A percentile compares a stretch with the other conserved stretches of the same genome.
These are phyloP conservation scores for Porites lutea DNA, from an alignment of 64 coral and sea anemone genomes.

Conservation along the genomic window DNA sequence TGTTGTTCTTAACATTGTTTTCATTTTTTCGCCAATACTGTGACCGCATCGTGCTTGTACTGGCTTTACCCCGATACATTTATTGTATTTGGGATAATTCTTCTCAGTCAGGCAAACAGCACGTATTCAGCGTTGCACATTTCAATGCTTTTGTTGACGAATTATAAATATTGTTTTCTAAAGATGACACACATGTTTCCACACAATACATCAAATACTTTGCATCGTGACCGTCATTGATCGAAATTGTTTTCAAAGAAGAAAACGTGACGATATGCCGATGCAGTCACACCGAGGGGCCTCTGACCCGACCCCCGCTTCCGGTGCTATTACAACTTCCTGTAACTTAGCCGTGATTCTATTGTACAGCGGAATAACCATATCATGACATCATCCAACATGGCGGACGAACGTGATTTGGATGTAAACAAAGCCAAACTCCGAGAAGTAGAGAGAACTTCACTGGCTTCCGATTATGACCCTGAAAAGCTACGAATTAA, in stretches of 20 bases:
- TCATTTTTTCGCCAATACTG: conserved; percentile 24
- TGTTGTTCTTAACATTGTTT: not conserved
- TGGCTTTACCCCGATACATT: not conserved
- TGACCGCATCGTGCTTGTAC: not conserved
- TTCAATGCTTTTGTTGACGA: not conserved
- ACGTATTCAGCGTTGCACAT: not conserved
- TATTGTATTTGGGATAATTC: not conserved
- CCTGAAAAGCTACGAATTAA: conserved; percentile 55
- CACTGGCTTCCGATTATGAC: conserved; percentile 7
- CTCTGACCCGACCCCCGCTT: not conserved
- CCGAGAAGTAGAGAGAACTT: conserved; percentile 13
- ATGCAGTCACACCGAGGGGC: not conserved
- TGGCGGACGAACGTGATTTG: conserved; percentile 50
- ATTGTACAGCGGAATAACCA: conserved; percentile 34
- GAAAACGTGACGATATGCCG: conserved; percentile 17
- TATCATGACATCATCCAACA: conserved; percentile 64
- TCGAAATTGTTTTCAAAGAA: not conserved
- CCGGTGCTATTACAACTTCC: conserved; percentile 16
- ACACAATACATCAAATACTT: not conserved
- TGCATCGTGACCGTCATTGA: not conserved
- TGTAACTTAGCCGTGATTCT: not conserved
- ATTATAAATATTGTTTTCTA: not conserved
- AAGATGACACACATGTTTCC: conserved; percentile 22
- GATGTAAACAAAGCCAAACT: not conserved
- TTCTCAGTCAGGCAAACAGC: conserved; percentile 1